Evolutionary conservation across 2,113 vertebrate species (phyloP), one percentile per base, ranked within the genome.

Genomic region (Dascyllus trimaculatus): DNA sequence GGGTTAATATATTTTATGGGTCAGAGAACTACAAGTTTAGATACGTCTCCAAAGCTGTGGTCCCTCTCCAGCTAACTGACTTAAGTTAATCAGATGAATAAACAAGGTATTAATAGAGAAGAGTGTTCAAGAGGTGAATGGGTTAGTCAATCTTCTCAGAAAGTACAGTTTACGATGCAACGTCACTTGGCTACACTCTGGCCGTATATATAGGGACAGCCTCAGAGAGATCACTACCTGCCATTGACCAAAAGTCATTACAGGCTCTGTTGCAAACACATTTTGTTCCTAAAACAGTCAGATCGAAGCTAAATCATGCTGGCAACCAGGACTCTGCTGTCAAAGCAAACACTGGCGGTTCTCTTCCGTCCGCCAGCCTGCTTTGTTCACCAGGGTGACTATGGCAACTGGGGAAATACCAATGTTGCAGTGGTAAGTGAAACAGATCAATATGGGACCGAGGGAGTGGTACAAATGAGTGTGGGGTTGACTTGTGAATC

Each of bases 351-450:
- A 0, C 69, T 92, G 71, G 58, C 81, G 19, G 68, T 84, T 51
- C 79, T 94, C 2, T 66, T 70, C 45, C 92, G 88, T 11, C 92
- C 93, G 85, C 88, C 94, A 1, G 92, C 85, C 59, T 92, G 92
- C 82, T 91, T 93, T 40, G 83, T 87, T 62, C 93, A 94, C 78
- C 93, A 93, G 0, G 89, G 88, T 40, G 91, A 94, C 78, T 88
- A 90, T 79, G 93, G 92, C 52, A 93, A 93, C 91, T 93, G 92
- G 93, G 93, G 94, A 11, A 93, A 93, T 56, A 92, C 91, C 85
- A 94, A 93, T 21, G 17, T 94, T 56, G 93, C 93, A 43, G 78
- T 94, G 93, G 93, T 94, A 84, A 92, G 92, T 71, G 40, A 29
- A 45, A 49, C 5, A n/a, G 32, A 70, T 43, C 2, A 48, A 29